Conservation (phyloP, 2,888 invertebrate genomes). For the Kryphioiulus occultus region DNA sequence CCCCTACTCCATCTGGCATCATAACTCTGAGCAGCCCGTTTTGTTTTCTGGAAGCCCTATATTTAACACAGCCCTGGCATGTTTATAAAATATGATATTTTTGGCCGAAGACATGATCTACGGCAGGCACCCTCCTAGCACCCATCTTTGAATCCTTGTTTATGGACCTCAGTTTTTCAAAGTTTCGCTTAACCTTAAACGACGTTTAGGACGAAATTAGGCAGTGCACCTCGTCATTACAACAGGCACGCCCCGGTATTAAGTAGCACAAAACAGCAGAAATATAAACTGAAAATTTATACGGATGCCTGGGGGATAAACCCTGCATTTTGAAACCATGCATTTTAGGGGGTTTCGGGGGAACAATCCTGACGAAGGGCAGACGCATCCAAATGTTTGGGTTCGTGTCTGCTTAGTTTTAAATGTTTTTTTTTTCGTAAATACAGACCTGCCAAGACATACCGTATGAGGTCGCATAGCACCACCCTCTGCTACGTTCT, state of each 20-base stretch:
- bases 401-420: not conserved
- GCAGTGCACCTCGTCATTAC: not conserved
- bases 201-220: not conserved
- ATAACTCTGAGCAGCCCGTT: not conserved
- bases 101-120: constrained; percentile 2
- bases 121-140: not conserved
- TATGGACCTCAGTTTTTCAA: not conserved
- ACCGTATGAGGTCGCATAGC: not conserved
- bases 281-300: not conserved
- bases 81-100: constrained; percentile 33
- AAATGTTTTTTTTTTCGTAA: not conserved
- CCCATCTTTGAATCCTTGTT: not conserved
- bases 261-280: not conserved
- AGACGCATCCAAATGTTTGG: not conserved
- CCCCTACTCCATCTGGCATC: not conserved
- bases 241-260: not conserved
- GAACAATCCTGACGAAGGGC: not conserved
- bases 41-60: not conserved
- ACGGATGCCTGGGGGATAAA: not conserved
- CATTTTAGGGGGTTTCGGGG: not conserved
- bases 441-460: not conserved
- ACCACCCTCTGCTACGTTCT: not conserved
- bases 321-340: too few relatives aligned
- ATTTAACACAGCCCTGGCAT: not conserved
- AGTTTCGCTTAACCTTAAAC: not conserved